Conservation (phyloP, 2,797 vertebrate genomes). For the Lates japonicus region DNA sequence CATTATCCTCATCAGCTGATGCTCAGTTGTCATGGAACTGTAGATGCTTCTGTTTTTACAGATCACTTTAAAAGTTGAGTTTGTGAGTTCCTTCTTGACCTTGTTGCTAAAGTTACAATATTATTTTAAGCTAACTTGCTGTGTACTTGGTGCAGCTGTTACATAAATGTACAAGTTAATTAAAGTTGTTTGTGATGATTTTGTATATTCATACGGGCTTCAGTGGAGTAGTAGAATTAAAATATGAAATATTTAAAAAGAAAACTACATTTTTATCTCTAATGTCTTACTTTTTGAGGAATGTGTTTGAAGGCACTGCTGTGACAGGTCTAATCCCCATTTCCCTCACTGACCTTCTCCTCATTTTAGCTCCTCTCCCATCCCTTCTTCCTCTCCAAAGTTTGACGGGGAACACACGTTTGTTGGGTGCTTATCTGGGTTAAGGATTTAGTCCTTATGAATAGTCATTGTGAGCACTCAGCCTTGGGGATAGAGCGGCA, state of each 20-base stretch:
- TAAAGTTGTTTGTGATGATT: neutral
- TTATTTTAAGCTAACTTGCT: neutral
- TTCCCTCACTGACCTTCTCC: neutral
- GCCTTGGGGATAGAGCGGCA: slow-evolving; percentile 49
- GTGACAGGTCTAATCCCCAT: neutral
- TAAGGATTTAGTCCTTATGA: slow-evolving; percentile 57
- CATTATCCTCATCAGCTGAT: no score
- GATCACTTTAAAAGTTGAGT: no score
- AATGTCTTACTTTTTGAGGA: neutral
- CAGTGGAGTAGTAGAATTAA: neutral
- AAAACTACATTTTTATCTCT: neutral
- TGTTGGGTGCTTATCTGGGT: slow-evolving; percentile 54
- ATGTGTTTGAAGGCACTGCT: neutral
- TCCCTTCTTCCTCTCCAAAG: neutral
- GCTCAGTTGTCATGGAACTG: no score
- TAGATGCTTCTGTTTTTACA: no score
- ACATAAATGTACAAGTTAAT: neutral
- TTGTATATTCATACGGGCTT: neutral
- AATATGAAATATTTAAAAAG: neutral
- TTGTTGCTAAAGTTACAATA: neutral
- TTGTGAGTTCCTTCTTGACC: no score
- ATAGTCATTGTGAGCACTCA: slow-evolving; percentile 58
- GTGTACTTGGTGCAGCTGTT: neutral
- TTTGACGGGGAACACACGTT: slow-evolving; percentile 21
- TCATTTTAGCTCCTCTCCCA: neutral